These are phyloP conservation scores for Channallabes apus DNA, from an alignment of 2,797 vertebrate species.

Conservation along the genomic window DNA sequence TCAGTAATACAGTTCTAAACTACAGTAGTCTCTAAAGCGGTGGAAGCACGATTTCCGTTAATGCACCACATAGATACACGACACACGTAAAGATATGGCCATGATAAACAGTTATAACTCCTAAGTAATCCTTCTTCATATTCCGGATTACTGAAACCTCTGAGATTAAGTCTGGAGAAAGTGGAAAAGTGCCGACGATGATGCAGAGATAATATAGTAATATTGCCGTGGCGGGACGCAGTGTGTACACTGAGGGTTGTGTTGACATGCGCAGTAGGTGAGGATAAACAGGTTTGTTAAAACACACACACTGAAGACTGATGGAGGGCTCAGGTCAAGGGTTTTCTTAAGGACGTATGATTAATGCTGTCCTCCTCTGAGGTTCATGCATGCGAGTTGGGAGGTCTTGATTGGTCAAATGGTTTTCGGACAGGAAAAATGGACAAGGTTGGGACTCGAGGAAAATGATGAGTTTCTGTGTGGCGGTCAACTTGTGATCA, in stretches of 20 bases:
- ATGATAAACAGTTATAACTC: conserved; percentile 63
- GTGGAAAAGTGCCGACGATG: conserved; percentile 4
- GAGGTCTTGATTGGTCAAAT: not conserved
- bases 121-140: conserved; percentile 58
- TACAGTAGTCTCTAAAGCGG: conserved; percentile 63
- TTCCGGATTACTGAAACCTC: conserved; percentile 20
- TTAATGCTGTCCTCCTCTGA: not conserved
- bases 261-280: conserved; percentile 35
- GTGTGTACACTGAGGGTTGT: conserved; percentile 35
- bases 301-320: conserved; percentile 32
- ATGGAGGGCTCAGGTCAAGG: conserved; percentile 32
- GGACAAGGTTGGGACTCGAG: not conserved
- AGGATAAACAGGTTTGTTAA: conserved; percentile 55
- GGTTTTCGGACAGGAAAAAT: not conserved
- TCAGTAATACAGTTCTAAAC: conserved; percentile 66
- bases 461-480: not conserved
- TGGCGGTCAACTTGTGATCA: not conserved
- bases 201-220: conserved; percentile 12
- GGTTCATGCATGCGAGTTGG: not conserved
- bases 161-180: conserved; percentile 11
- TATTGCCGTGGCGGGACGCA: conserved; percentile 44
- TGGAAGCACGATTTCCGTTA: conserved; percentile 68
- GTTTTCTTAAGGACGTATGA: conserved; percentile 33
- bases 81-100: conserved; percentile 66
- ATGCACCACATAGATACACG: conserved; percentile 74